Evolutionary conservation across 2,797 vertebrate genomes (phyloP).

Genomic region (Pelobates cultripes): DNA sequence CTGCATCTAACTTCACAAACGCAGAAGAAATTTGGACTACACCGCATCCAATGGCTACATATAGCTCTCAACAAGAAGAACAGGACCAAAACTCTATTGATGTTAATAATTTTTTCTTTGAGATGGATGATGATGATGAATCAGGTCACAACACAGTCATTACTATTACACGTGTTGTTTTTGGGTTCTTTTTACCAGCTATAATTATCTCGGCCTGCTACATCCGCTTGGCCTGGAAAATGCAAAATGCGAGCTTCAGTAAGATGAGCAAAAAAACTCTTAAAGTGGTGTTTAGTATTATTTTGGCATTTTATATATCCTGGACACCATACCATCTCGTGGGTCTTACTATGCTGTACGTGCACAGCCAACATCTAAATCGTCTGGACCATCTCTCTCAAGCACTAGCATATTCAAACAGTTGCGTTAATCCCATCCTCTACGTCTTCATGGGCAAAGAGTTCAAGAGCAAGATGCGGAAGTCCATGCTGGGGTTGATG

Average conservation of each 20-base stretch:
- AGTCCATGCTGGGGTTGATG: constrained; percentile 68
- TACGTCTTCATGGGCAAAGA: constrained; percentile 79
- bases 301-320: constrained; percentile 68
- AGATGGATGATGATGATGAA: neutral
- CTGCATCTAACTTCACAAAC: neutral
- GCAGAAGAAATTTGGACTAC: neutral
- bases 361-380: constrained; percentile 20
- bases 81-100: no score
- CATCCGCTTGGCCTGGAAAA: constrained; percentile 53
- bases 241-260: constrained; percentile 17
- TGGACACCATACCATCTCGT: constrained; percentile 71
- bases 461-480: constrained; percentile 72
- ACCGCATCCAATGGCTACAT: neutral
- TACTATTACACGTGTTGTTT: constrained; percentile 59
- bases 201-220: constrained; percentile 66
- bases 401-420: constrained; percentile 76
- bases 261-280: constrained; percentile 61
- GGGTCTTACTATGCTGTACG: constrained; percentile 59
- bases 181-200: constrained; percentile 70
- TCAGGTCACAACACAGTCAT: neutral
- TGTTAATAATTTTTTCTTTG: neutral
- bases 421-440: constrained; percentile 80
- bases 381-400: constrained; percentile 65
- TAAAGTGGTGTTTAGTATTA: constrained; percentile 53
- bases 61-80: neutral